phyloP scores from a whole-genome alignment of 2,113 vertebrate genomes.

The Pelobates fuscus region DNA sequence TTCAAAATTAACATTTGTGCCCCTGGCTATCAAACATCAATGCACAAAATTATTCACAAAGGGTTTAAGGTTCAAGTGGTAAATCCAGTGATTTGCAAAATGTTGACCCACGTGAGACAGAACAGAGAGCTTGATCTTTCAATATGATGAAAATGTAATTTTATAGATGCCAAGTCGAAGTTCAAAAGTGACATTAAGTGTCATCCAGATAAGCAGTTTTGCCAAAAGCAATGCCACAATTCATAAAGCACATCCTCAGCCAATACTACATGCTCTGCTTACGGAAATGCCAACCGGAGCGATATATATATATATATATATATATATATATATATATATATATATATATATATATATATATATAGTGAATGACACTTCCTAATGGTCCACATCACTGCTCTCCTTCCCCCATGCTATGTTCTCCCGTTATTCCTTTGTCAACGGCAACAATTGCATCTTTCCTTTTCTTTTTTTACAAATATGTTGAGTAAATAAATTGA shows the following conservation, averaged over 20 bases:
- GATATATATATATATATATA: slow-evolving; percentile 19
- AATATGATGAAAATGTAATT: slow-evolving; percentile 79
- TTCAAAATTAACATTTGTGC: slow-evolving; percentile 73
- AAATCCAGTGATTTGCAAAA: slow-evolving; percentile 78
- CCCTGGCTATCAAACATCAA: slow-evolving; percentile 74
- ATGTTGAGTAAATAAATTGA: too few relatives aligned
- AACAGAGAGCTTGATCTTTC: slow-evolving; percentile 74
- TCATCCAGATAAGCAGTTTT: slow-evolving; percentile 78
- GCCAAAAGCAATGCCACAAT: slow-evolving; percentile 73
- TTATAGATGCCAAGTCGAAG: slow-evolving; percentile 76
- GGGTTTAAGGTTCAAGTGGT: slow-evolving; percentile 75
- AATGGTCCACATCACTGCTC: neutral
- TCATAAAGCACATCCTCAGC: slow-evolving; percentile 71
- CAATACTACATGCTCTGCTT: slow-evolving; percentile 55
- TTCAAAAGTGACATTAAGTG: slow-evolving; percentile 76
- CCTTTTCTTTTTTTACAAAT: neutral
- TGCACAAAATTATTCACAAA: slow-evolving; percentile 74
- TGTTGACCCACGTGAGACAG: slow-evolving; percentile 77
- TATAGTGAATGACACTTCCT: slow-evolving; percentile 18
- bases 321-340: slow-evolving; percentile 31
- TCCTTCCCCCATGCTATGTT: neutral
- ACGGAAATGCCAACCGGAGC: slow-evolving; percentile 3
- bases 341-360: slow-evolving; percentile 20
- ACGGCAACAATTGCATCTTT: neutral
- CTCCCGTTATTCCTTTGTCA: neutral